Evolutionary conservation across 1,140 invertebrate genomes (phyloP).

Genomic region (Drosophila orosa): DNA sequence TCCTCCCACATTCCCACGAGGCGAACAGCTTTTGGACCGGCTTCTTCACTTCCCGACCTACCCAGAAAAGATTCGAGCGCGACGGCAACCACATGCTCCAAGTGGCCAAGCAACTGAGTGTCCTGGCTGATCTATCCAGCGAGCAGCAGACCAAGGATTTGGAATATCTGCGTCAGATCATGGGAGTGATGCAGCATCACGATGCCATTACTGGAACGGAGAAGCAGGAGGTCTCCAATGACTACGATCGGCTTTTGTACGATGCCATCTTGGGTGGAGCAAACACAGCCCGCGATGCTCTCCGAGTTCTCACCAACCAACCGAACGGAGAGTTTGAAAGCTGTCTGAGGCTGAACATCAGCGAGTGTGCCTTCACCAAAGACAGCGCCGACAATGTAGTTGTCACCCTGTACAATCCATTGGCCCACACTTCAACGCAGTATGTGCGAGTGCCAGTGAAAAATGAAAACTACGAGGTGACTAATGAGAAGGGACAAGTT

Average conservation of each 20-base stretch:
- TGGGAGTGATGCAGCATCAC: conserved; percentile 96
- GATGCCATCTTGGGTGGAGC: conserved; percentile 60
- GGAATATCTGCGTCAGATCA: conserved; percentile 82
- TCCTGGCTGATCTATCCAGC: conserved; percentile 68
- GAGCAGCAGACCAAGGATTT: conserved; percentile 66
- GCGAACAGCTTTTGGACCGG: conserved; percentile 96
- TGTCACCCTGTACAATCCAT: conserved; percentile 92
- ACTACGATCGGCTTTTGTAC: conserved; percentile 88
- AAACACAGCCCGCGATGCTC: conserved; percentile 48
- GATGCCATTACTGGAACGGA: conserved; percentile 95
- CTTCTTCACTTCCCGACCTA: conserved; percentile 95
- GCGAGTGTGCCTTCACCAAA: conserved; percentile 85
- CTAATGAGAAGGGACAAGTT: conserved; percentile 84
- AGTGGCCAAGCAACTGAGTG: conserved; percentile 86
- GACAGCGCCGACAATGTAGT: conserved; percentile 86
- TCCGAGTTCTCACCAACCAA: conserved; percentile 85
- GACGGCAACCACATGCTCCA: conserved; percentile 92
- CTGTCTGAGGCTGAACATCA: conserved; percentile 89
- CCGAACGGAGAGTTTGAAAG: conserved; percentile 84
- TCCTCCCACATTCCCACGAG: conserved; percentile 96
- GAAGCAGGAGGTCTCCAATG: conserved; percentile 94
- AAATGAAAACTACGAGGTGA: conserved; percentile 87
- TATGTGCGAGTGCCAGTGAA: conserved; percentile 90
- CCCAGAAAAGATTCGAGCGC: conserved; percentile 92
- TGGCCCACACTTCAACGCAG: conserved; percentile 87